Percentiles rank a stretch among this genome's conserved stretches.
Evolutionary conservation across 2,888 invertebrate genomes (phyloP).

Genomic region (Luffia ferchaultella): DNA sequence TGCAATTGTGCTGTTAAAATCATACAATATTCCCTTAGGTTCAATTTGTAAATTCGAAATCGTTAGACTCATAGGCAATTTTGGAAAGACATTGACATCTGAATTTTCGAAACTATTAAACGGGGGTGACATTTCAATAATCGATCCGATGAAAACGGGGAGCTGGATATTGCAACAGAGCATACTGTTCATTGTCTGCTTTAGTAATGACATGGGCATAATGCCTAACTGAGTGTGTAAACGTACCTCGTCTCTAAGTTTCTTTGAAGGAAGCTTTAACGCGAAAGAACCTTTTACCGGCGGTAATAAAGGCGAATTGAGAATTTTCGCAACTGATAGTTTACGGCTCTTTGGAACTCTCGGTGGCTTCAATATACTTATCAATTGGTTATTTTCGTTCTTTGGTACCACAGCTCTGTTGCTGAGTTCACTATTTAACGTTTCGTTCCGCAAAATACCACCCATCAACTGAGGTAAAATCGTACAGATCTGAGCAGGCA

Average conservation of each 20-base stretch:
- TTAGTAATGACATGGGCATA: background rate
- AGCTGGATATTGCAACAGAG: background rate
- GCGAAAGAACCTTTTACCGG: background rate
- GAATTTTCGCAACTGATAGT: conserved; percentile 23
- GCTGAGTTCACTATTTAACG: background rate
- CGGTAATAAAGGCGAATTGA: background rate
- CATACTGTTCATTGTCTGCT: background rate
- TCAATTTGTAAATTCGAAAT: background rate
- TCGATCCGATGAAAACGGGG: too few relatives aligned
- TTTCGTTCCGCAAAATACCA: conserved; percentile 15
- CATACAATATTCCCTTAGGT: background rate
- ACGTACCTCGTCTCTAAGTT: background rate
- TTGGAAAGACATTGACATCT: too few relatives aligned
- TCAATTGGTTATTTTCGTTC: background rate
- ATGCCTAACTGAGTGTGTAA: background rate
- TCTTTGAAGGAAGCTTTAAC: background rate
- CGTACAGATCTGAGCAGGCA: conserved; percentile 48
- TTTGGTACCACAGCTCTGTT: background rate
- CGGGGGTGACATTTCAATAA: too few relatives aligned
- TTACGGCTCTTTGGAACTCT: conserved; percentile 36
- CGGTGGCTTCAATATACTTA: conserved; percentile 29
- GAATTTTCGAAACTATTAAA: too few relatives aligned
- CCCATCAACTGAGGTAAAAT: conserved; percentile 39
- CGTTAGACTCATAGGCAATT: background rate
- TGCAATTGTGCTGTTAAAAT: background rate